Evolutionary conservation across 2,888 invertebrate genomes (phyloP), one percentile per base, ranked within the genome.

Genomic region (Cinara cedri): DNA sequence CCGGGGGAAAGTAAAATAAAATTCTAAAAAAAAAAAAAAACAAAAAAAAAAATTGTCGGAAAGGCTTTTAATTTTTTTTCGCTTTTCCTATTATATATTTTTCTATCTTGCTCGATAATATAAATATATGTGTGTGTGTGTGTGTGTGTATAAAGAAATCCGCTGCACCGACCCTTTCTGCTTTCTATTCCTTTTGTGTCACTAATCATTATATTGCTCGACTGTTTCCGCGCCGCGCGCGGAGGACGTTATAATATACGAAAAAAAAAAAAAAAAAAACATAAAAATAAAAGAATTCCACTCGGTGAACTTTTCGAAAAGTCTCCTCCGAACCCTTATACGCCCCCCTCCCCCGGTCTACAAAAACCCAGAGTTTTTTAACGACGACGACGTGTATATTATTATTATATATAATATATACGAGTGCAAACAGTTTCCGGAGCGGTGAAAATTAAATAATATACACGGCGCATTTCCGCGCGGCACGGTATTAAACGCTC

Each of bases 231-330:
- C 34, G 66, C 14, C 1, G 42, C 46, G 26, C 34, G 66, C 14
- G 3, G 42, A 24, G 55, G 44, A 57, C 55, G 57, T 66, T 66
- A 34, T 34, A 34, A 34, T 34, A 34, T 34, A 34, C 6, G 6
- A 4, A 34, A 3, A 6, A 34, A 34, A 34, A 34, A 34, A 34
- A 34, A 34, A n/a, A n/a, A n/a, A n/a, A n/a, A n/a, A n/a, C n/a
- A n/a, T n/a, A 75, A 72, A 72, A 65, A 75, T 75, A 75, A 65
- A 76, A 66, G 46, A 65, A 76, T 66, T 72, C 65, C 55, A 55
- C 66, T 66, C n/a, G 24, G 46, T 46, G 57, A 76, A 76, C 66
- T 76, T 75, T 75, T 55, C 54, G n/a, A 76, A 66, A 66, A 66
- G 76, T 76, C 55, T 76, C 42, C 65, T 26, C 46, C 26, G 34